Conservation (phyloP, 2,888 invertebrate genomes). For the Arge pagana region DNA sequence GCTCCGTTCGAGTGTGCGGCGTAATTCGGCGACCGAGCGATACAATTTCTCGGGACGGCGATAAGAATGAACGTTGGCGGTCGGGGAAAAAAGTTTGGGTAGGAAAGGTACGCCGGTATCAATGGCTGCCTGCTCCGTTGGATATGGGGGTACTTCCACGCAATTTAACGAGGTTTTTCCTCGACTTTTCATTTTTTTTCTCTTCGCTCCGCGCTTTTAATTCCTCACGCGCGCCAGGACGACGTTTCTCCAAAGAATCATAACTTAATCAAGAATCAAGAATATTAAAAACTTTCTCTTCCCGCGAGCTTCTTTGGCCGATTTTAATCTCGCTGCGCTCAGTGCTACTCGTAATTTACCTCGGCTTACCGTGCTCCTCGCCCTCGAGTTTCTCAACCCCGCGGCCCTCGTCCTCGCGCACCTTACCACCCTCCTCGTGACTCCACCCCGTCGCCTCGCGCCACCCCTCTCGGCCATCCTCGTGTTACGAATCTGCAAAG, state of each 20-base stretch:
- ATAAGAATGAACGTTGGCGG: no score
- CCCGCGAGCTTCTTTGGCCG: constrained; percentile 31
- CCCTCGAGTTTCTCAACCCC: constrained; percentile 6
- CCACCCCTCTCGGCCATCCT: constrained; percentile 39
- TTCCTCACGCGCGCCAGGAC: no score
- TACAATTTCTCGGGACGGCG: no score
- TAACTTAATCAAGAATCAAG: constrained; percentile 51
- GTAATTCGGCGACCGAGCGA: no score
- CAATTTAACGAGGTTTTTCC: no score
- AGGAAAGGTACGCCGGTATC: no score
- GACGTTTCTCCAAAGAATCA: constrained; percentile 19
- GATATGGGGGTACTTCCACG: no score
- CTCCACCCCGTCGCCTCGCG: constrained; percentile 28
- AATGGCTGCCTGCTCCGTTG: no score
- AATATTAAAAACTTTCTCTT: constrained; percentile 51
- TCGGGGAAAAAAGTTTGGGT: no score
- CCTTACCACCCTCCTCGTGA: not conserved
- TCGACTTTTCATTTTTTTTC: no score
- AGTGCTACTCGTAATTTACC: constrained; percentile 27
- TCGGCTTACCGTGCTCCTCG: constrained; percentile 22
- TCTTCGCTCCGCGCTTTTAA: no score
- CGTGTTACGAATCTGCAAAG: constrained; percentile 48
- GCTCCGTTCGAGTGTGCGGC: no score
- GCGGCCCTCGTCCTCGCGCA: constrained; percentile 2
- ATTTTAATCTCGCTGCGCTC: constrained; percentile 46